Evolutionary conservation across 37 sponge, comb jelly and placozoan species (phyloP).

Genomic region (Diacarnus erythraeanus): DNA sequence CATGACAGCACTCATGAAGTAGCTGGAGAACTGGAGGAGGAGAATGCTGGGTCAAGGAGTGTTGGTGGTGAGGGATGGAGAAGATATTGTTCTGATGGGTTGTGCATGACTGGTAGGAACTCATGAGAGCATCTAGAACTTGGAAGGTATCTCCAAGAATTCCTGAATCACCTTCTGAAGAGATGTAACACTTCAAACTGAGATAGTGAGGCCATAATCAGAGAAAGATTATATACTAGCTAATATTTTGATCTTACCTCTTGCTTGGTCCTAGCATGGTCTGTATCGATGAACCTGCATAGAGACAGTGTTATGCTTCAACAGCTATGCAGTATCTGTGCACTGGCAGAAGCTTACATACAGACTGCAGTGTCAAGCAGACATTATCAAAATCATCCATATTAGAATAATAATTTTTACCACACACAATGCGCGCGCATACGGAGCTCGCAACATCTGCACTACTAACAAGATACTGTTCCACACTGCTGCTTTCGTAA

Average conservation of each 20-base stretch:
- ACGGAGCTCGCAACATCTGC: neutral
- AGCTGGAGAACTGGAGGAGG: neutral
- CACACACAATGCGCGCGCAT: too few species aligned
- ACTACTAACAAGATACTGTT: neutral
- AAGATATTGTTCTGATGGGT: neutral
- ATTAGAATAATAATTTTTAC: too few species aligned
- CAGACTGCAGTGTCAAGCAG: neutral
- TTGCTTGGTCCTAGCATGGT: slow-evolving; percentile 19
- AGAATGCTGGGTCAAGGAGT: too few species aligned
- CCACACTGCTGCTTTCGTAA: neutral
- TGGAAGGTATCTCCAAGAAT: slow-evolving; percentile 18
- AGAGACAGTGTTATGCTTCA: too few species aligned
- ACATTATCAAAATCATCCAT: neutral
- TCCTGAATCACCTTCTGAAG: neutral
- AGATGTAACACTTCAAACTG: slow-evolving; percentile 25
- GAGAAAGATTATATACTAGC: neutral
- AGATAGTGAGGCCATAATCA: neutral
- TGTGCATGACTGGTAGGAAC: neutral
- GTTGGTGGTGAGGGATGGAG: neutral
- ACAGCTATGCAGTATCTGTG: neutral
- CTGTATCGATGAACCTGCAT: slow-evolving; percentile 17
- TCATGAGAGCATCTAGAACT: slow-evolving; percentile 5
- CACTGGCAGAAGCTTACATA: neutral
- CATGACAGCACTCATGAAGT: neutral
- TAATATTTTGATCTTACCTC: neutral